These are phyloP conservation scores for Labia minor DNA, from an alignment of 2,888 invertebrate genomes.

Conservation along the genomic window DNA sequence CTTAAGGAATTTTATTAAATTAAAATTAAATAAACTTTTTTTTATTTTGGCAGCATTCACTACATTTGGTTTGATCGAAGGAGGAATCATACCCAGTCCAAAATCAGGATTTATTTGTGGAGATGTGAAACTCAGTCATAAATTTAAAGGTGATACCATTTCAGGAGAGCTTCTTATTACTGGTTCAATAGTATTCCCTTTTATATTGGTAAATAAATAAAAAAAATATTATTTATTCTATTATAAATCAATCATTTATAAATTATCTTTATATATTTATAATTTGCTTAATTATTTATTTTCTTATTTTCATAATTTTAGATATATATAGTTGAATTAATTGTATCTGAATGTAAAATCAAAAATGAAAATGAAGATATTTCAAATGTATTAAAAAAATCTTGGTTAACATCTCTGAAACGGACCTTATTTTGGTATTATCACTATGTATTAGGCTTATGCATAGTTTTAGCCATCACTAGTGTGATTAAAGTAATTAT, in stretches of 20 bases:
- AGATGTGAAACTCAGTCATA: conserved; percentile 56
- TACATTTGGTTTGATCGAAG: conserved; percentile 49
- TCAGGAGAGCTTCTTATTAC: conserved; percentile 44
- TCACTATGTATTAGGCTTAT: conserved; percentile 52
- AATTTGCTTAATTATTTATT: no score
- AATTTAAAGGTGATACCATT: conserved; percentile 58
- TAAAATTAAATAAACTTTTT: no score
- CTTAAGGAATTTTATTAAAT: no score
- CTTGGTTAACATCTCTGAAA: conserved; percentile 40
- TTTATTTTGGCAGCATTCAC: conserved; percentile 44
- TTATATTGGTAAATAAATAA: conserved; percentile 42
- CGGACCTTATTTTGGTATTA: conserved; percentile 44
- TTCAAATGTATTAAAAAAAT: no score
- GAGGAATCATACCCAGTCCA: conserved; percentile 51
- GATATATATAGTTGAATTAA: no score
- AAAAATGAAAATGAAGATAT: no score
- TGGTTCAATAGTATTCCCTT: conserved; percentile 45
- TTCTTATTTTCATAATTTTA: no score
- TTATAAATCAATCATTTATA: not conserved
- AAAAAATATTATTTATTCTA: not conserved
- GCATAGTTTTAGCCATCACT: conserved; percentile 44
- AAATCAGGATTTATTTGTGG: conserved; percentile 58
- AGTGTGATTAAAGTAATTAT: no score
- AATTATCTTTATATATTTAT: not conserved
- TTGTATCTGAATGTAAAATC: no score